Evolutionary conservation across 2,797 vertebrate species (phyloP), one percentile per base, ranked within the genome.

Genomic region (Corythornis leucogaster): DNA sequence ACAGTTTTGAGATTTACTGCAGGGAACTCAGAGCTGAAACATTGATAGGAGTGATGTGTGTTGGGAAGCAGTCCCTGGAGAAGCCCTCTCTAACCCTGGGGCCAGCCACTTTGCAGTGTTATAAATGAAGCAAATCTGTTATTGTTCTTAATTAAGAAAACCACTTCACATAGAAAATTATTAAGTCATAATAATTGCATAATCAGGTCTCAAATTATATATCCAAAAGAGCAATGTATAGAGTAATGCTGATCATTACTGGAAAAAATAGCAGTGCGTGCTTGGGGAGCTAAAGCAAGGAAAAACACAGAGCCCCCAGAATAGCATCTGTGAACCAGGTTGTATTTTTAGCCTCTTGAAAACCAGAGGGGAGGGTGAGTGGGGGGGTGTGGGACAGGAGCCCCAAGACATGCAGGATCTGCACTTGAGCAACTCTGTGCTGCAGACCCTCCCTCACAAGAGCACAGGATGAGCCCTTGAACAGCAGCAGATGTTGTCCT

Each of bases 231-330:
- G 68, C 84, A 87, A 85, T 21, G 6, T 33, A 57, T 33, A 75
- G 78, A 26, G 74, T 57, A 86, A 80, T 66, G 78, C 48, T 86
- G 85, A 80, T 51, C 74, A 57, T 45, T 66, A 57, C 30, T 8
- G 45, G 63, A 30, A 90, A 93, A 92, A 94, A 92, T 79, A 95
- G 90, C 61, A 86, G 45, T 6, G 2, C 45, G 26, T 76, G 77
- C 78, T 12, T 61, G 61, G 54, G 64, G 80, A 89, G 90, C 67
- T 92, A 68, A 63, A 73, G 63, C 83, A 46, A 87, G 78, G 74
- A 33, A 81, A 94, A 88, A 84, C 66, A 70, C 20, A 73, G 77
- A 86, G 42, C 67, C 85, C 70, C 48, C 45, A 45, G 8, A 94
- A 96, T 89, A 95, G 84, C 42, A 50, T 9, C 83, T 30, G 3